These are phyloP conservation scores for Meda fulgida DNA, from an alignment of 2,797 vertebrate species.

Conservation along the genomic window DNA sequence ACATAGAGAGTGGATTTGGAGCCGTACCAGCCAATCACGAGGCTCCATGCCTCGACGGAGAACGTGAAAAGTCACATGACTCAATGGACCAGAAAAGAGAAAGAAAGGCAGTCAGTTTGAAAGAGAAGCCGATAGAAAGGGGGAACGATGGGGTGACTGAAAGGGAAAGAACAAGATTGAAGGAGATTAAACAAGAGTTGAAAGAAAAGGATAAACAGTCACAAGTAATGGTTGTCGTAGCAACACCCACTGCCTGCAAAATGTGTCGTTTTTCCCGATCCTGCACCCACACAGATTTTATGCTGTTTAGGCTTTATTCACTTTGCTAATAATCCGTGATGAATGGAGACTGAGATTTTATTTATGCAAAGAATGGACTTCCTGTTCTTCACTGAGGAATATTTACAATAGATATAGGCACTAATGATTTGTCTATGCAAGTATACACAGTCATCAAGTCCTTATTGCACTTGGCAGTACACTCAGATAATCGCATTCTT, in stretches of 20 bases:
- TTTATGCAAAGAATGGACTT: conserved; percentile 15
- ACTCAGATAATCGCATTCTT: neutral
- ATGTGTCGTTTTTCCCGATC: conserved; percentile 47
- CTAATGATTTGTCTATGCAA: conserved; percentile 26
- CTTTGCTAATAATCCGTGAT: conserved; percentile 31
- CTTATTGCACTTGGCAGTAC: neutral
- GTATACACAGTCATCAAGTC: conserved; percentile 23
- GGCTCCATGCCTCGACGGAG: conserved; percentile 2
- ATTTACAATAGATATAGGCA: conserved; percentile 24
- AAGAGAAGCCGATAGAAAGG: neutral
- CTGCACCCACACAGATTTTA: conserved; percentile 52
- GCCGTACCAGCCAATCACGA: conserved; percentile 27
- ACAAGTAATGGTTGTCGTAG: conserved; percentile 59
- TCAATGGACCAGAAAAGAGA: neutral
- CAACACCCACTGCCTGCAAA: conserved; percentile 51
- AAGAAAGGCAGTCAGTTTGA: neutral
- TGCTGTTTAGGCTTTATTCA: conserved; percentile 43
- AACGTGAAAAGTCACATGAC: conserved; percentile 31
- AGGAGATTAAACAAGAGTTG: conserved; percentile 16
- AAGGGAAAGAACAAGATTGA: neutral
- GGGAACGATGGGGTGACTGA: neutral
- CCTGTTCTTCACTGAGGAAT: conserved; percentile 13
- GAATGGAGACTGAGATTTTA: conserved; percentile 30
- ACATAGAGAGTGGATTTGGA: conserved; percentile 27
- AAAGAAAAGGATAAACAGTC: conserved; percentile 34